These are phyloP conservation scores for Apodemia hepburni DNA, from an alignment of 2,888 invertebrate species.

Conservation along the genomic window DNA sequence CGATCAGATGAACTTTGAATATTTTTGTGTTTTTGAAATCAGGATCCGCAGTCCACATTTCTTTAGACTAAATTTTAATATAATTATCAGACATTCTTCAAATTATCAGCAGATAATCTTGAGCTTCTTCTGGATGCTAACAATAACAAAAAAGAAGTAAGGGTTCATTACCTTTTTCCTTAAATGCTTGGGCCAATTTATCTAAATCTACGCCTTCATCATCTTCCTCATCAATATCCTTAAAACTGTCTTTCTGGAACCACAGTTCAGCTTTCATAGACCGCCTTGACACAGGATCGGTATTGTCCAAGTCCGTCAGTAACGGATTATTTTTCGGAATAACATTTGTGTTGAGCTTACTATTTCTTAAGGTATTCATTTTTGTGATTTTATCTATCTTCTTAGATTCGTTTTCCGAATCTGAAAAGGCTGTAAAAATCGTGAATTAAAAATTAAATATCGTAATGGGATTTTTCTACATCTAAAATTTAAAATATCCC, in stretches of 20 bases:
- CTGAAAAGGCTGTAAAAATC: slow-evolving; percentile 79
- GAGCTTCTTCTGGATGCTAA: too few relatives aligned
- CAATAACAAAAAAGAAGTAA: too few relatives aligned
- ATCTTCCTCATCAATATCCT: slow-evolving; percentile 88
- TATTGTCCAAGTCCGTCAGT: slow-evolving; percentile 88
- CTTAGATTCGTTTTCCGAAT: slow-evolving; percentile 78
- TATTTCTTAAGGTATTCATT: slow-evolving; percentile 61
- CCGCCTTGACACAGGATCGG: slow-evolving; percentile 86
- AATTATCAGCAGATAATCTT: too few relatives aligned
- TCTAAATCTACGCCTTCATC: slow-evolving; percentile 95
- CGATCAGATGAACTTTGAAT: too few relatives aligned
- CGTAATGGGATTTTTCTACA: not conserved
- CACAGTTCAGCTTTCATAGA: slow-evolving; percentile 91
- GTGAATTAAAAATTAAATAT: slow-evolving; percentile 17
- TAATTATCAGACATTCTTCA: too few relatives aligned
- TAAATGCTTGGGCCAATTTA: slow-evolving; percentile 85
- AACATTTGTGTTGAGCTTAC: slow-evolving; percentile 42
- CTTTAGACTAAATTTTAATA: too few relatives aligned
- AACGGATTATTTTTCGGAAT: slow-evolving; percentile 83
- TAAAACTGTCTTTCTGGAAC: slow-evolving; percentile 92
- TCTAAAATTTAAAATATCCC: not conserved
- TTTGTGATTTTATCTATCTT: slow-evolving; percentile 61
- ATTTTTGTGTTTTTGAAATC: too few relatives aligned
- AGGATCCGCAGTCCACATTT: too few relatives aligned
- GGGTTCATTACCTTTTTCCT: slow-evolving; percentile 78